Evolutionary conservation across 2,113 vertebrate genomes (phyloP), one percentile per base, ranked within the genome.

Genomic region (Cromileptes altivelis): DNA sequence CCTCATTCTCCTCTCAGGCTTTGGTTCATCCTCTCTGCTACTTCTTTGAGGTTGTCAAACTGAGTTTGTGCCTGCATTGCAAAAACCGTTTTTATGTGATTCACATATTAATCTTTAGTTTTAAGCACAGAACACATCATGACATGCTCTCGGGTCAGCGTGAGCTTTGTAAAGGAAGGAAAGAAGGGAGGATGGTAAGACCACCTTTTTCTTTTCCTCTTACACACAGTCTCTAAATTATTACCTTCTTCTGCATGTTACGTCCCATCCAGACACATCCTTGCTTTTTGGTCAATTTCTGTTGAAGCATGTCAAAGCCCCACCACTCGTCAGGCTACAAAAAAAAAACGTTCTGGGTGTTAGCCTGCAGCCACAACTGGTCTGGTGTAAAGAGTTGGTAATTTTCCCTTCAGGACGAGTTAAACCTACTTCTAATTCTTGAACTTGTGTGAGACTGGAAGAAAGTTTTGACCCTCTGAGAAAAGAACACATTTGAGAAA

Each of bases 401-500:
- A 80, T 82, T 76, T 85, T 47, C 70, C 77, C 64, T 67, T 61
- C 60, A 86, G 65, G 55, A 76, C 77, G 70, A 71, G 53, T 84
- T 74, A 69, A 81, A 75, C 37, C 73, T 13, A 14, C 67, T n/a
- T 80, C 60, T 84, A 77, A 84, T 91, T 86, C 69, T 70, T 61
- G 7, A 79, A 75, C 49, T 84, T 78, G 52, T 50, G 69, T 71
- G 37, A 65, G 40, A 42, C 68, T 78, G 33, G 58, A 67, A 49
- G 53, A 86, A 82, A 80, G 75, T 85, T 85, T 85, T 70, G 72
- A 85, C 74, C 87, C 27, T 72, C 61, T 79, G 80, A 89, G 68
- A 88, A 82, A 84, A 78, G 63, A 83, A 85, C 75, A 71, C 75
- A 81, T 88, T 87, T 75, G 71, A 84, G 75, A 56, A 77, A 69